phyloP scores from a whole-genome alignment of 2,113 vertebrate species.

The Hypocryptadius cinnamomeus region DNA sequence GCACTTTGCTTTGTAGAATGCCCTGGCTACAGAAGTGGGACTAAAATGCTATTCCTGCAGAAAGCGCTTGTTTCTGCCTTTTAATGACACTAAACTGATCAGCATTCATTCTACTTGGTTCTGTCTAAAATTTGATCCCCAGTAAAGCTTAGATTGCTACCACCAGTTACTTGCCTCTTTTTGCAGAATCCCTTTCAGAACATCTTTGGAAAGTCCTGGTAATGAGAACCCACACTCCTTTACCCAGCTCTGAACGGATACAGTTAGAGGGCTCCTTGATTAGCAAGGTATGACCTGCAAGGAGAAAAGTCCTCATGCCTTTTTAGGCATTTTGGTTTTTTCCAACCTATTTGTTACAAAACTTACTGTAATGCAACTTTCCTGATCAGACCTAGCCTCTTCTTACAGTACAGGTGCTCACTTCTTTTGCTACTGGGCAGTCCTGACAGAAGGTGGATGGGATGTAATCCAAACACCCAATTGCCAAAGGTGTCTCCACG shows the following conservation, averaged over 20 bases:
- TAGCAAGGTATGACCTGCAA: not conserved
- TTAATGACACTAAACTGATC: not conserved
- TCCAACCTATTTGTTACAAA: not conserved
- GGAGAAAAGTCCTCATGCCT: not conserved
- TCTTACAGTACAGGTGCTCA: not conserved
- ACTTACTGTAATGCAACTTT: not conserved
- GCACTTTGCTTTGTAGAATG: not conserved
- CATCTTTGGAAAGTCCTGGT: not conserved
- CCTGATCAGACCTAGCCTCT: not conserved
- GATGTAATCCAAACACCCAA: not conserved
- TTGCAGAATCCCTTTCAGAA: not conserved
- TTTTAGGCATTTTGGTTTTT: rapidly evolving
- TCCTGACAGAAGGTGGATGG: not conserved
- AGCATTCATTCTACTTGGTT: not conserved
- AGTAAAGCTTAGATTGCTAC: not conserved
- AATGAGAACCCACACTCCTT: not conserved
- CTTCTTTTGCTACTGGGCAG: not conserved
- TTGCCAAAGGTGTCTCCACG: rapidly evolving
- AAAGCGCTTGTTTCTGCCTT: not conserved
- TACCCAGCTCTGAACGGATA: not conserved
- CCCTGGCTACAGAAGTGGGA: not conserved
- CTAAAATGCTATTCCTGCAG: not conserved
- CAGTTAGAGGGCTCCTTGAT: not conserved
- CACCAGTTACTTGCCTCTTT: not conserved
- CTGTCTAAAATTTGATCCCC: not conserved